phyloP scores from a whole-genome alignment of 2,797 vertebrate species.

The Acropternis orthonyx region DNA sequence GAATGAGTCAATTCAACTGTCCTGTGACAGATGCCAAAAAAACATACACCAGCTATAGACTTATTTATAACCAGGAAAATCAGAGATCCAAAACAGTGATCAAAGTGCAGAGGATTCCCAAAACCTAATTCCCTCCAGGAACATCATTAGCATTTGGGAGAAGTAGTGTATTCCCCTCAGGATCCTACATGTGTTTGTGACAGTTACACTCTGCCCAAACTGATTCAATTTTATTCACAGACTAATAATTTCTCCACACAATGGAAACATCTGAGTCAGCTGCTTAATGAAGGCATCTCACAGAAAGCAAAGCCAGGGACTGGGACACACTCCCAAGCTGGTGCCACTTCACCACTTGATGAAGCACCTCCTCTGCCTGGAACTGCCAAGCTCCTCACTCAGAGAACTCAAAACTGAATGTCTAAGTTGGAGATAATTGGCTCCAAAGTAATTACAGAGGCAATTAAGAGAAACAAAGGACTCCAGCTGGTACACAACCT shows the following conservation, averaged over 20 bases:
- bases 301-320: background rate
- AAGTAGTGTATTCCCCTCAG: background rate
- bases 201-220: background rate
- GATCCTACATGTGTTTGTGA: background rate
- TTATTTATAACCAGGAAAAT: background rate
- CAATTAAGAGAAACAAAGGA: background rate
- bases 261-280: background rate
- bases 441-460: background rate
- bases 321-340: background rate
- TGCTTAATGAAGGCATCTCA: background rate
- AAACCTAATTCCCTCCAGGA: background rate
- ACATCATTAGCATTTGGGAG: background rate
- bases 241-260: background rate
- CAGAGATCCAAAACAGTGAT: background rate
- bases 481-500: background rate
- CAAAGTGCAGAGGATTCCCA: background rate
- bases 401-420: background rate
- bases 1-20: background rate
- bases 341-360: background rate
- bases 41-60: background rate
- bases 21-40: background rate
- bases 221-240: background rate
- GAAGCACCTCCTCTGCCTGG: background rate
- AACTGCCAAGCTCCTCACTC: background rate
- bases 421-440: background rate